phyloP scores from a whole-genome alignment of 2,888 invertebrate genomes.

The Lycia hirtaria region DNA sequence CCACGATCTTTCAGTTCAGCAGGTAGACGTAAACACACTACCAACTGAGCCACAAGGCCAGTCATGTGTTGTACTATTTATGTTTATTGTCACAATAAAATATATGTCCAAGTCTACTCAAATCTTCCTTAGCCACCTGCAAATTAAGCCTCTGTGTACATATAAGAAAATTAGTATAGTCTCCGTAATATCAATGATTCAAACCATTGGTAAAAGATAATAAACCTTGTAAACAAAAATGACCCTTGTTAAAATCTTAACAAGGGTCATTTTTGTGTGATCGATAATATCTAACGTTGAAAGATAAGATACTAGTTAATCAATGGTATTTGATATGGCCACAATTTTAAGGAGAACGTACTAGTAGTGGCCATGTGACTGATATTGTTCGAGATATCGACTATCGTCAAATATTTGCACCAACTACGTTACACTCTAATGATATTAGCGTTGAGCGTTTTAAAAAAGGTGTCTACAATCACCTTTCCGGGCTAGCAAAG shows the following conservation, averaged over 20 bases:
- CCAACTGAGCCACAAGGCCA: no score
- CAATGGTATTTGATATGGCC: conserved; percentile 1
- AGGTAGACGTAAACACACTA: no score
- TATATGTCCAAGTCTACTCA: no score
- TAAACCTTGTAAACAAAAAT: background rate
- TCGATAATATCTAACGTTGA: conserved; percentile 8
- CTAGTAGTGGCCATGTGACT: background rate
- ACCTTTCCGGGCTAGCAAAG: no score
- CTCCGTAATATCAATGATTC: background rate
- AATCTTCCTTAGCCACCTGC: no score
- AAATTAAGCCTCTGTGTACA: no score
- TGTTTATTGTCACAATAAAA: no score
- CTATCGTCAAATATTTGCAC: background rate
- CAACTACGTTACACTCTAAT: background rate
- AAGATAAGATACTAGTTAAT: conserved; percentile 26
- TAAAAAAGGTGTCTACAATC: no score
- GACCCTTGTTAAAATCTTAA: background rate
- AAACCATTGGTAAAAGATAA: background rate
- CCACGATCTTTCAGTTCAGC: no score
- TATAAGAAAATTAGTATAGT: background rate
- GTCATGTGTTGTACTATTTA: no score
- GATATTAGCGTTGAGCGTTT: no score
- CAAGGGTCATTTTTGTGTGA: conserved; percentile 13
- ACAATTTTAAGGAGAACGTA: background rate
- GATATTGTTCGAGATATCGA: background rate